Evolutionary conservation across 1,140 invertebrate species (phyloP).

Genomic region (Xylocopa sonorina): DNA sequence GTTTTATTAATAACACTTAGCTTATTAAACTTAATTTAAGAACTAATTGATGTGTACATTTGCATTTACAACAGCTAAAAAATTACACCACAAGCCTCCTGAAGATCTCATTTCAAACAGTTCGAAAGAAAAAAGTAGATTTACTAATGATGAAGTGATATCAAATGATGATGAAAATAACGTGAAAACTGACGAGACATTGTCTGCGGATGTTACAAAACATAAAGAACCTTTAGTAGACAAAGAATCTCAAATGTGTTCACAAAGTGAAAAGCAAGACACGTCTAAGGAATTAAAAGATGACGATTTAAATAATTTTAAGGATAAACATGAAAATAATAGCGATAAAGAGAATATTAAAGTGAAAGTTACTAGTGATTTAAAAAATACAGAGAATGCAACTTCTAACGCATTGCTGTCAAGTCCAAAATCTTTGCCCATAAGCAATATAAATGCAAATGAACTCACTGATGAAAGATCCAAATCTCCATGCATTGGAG

Average conservation of each 20-base stretch:
- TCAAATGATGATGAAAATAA: background rate
- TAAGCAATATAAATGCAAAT: background rate
- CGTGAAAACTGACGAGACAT: background rate
- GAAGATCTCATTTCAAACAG: background rate
- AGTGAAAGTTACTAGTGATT: slow-evolving; percentile 24
- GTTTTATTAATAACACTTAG: slow-evolving; percentile 3
- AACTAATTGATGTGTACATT: slow-evolving; percentile 12
- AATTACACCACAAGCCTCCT: slow-evolving; percentile 7
- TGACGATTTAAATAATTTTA: slow-evolving; percentile 29
- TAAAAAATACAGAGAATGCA: slow-evolving; percentile 1
- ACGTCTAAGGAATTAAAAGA: slow-evolving; percentile 41
- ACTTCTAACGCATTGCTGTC: background rate
- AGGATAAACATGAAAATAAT: slow-evolving; percentile 32
- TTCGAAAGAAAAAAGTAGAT: background rate
- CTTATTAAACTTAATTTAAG: background rate
- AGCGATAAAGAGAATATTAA: slow-evolving; percentile 64
- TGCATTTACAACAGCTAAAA: slow-evolving; percentile 51
- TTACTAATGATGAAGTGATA: background rate
- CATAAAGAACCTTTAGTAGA: background rate
- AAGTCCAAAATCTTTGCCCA: background rate
- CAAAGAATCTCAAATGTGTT: background rate
- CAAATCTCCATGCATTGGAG: slow-evolving; percentile 2
- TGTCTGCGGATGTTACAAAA: background rate
- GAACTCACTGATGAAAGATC: slow-evolving; percentile 40
- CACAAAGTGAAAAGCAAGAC: slow-evolving; percentile 24